Conservation (phyloP, 37 sponge, comb jelly and placozoan genomes). For the Hexactinellida sp. region DNA sequence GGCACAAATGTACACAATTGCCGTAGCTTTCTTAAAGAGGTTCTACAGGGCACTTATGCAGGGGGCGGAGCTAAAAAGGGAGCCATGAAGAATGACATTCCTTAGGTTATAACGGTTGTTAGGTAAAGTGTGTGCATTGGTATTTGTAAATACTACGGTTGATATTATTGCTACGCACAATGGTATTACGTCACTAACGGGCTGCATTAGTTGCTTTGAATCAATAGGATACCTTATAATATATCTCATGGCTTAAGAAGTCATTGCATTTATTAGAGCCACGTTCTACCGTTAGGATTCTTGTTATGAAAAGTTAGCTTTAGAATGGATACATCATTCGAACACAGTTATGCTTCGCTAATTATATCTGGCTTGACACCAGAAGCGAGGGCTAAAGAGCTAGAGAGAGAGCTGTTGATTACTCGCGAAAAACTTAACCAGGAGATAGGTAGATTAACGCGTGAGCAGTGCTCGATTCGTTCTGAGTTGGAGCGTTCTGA, state of each 20-base stretch:
- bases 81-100: neutral
- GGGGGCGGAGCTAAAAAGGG: conserved; percentile 11
- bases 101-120: neutral
- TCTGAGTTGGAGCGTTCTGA: neutral
- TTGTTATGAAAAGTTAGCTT: neutral
- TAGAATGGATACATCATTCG: neutral
- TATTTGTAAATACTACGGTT: neutral
- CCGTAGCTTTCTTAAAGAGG: conserved; percentile 24
- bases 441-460: neutral
- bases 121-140: neutral
- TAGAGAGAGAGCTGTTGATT: neutral
- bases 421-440: neutral
- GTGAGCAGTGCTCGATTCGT: neutral
- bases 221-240: neutral
- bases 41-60: neutral
- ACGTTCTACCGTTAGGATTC: neutral
- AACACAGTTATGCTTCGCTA: neutral
- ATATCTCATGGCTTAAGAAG: neutral
- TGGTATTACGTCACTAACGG: too few species aligned
- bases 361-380: neutral
- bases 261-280: neutral
- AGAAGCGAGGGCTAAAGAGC: neutral
- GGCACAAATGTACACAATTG: conserved; percentile 67
- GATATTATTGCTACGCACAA: too few species aligned
- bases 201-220: too few species aligned